These are phyloP conservation scores for Psammodynastes pulverulentus DNA, from an alignment of 2,113 vertebrate species.

Conservation along the genomic window DNA sequence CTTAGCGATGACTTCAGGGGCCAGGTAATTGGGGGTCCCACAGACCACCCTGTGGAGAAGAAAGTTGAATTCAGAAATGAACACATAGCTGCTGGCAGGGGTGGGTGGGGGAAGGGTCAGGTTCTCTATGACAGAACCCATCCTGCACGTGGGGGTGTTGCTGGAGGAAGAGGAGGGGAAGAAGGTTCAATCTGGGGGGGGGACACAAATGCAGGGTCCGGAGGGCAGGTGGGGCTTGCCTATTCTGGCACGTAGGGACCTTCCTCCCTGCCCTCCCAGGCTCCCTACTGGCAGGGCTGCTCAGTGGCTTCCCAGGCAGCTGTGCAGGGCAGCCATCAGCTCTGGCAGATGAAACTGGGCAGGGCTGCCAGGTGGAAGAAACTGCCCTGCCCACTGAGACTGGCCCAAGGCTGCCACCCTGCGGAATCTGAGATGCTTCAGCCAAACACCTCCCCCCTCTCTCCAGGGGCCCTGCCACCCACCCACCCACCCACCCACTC, in stretches of 20 bases:
- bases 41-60: conserved; percentile 57
- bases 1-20: conserved; percentile 67
- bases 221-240: neutral
- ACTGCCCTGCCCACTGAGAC: neutral
- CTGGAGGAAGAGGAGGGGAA: neutral
- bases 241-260: neutral
- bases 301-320: neutral
- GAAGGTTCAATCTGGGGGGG: neutral
- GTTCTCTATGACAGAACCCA: neutral
- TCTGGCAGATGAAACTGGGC: neutral
- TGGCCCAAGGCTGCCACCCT: neutral
- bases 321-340: too few species aligned
- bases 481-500: too few species aligned
- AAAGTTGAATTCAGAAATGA: neutral
- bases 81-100: neutral
- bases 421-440: neutral
- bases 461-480: neutral
- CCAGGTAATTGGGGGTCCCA: conserved; percentile 65
- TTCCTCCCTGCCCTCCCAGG: neutral
- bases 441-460: neutral
- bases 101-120: too few species aligned
- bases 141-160: neutral
- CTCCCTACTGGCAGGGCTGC: neutral
- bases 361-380: neutral
- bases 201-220: fast-evolving